A percentile compares a stretch with the other conserved stretches of the same genome.
Evolutionary conservation across 2,113 vertebrate genomes (phyloP).

Genomic region (Boulengeromyrus knoepffleri): DNA sequence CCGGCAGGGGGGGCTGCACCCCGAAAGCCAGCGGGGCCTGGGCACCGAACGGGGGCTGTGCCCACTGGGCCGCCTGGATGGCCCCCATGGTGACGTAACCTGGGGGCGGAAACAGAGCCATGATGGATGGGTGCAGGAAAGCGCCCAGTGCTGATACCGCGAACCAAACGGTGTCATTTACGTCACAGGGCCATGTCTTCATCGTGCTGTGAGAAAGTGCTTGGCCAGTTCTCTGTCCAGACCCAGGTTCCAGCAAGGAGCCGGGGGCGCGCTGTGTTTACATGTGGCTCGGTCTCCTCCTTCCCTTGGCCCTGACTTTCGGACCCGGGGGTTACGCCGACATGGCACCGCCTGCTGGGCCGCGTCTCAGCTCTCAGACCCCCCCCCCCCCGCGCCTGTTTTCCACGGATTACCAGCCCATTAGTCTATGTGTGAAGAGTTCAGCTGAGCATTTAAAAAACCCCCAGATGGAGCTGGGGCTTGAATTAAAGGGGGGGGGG

Average conservation of each 20-base stretch:
- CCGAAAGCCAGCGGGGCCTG: conserved; percentile 84
- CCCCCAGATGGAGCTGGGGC: no score
- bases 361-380: background rate
- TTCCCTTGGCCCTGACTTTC: background rate
- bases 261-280: background rate
- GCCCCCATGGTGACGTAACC: conserved; percentile 99
- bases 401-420: background rate
- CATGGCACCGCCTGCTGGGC: background rate
- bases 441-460: no score
- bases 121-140: conserved; percentile 60
- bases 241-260: background rate
- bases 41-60: conserved; percentile 83
- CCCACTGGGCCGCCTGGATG: conserved; percentile 90
- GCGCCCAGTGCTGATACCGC: background rate
- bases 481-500: no score
- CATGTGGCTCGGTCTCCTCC: background rate
- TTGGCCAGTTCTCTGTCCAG: background rate
- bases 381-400: background rate
- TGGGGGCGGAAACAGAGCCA: conserved; percentile 33
- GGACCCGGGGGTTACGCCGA: background rate
- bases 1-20: conserved; percentile 59
- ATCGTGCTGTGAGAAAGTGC: background rate
- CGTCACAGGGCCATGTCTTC: background rate
- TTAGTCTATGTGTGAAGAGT: background rate
- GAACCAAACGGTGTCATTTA: background rate